phyloP scores from a whole-genome alignment of 2,888 invertebrate species.

The Cantharis nigra region DNA sequence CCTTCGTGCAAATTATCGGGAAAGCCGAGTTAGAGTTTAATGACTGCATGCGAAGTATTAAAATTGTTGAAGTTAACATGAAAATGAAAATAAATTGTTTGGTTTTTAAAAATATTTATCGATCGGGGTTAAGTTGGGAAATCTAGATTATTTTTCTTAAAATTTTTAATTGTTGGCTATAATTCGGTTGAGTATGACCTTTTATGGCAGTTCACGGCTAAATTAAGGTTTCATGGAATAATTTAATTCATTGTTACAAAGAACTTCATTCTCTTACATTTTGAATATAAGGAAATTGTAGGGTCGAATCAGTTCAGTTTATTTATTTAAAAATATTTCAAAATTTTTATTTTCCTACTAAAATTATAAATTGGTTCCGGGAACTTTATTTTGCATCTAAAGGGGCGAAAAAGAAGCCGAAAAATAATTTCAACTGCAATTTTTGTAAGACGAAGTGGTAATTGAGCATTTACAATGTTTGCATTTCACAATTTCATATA shows the following conservation, averaged over 20 bases:
- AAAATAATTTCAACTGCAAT: not conserved
- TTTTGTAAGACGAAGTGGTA: not conserved
- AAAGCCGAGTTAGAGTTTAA: not conserved
- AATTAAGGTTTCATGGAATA: not conserved
- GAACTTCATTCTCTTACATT: not conserved
- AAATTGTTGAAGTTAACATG: not conserved
- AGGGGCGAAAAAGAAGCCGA: not conserved
- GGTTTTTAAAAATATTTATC: not conserved
- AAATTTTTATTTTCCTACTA: no score
- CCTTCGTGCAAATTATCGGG: not conserved
- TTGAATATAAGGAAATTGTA: not conserved
- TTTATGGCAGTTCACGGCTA: not conserved
- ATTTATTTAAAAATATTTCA: no score
- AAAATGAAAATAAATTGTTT: not conserved
- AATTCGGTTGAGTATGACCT: not conserved
- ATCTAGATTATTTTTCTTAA: not conserved
- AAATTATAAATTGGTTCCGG: no score
- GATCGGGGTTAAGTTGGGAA: not conserved
- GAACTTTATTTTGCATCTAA: not conserved
- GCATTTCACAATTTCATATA: not conserved
- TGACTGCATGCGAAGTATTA: not conserved
- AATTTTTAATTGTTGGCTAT: not conserved
- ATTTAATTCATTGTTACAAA: not conserved
- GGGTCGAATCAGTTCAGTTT: not conserved
- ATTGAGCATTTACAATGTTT: not conserved